Conservation (phyloP, 2,888 invertebrate genomes). For the Sphecodes monilicornis region DNA sequence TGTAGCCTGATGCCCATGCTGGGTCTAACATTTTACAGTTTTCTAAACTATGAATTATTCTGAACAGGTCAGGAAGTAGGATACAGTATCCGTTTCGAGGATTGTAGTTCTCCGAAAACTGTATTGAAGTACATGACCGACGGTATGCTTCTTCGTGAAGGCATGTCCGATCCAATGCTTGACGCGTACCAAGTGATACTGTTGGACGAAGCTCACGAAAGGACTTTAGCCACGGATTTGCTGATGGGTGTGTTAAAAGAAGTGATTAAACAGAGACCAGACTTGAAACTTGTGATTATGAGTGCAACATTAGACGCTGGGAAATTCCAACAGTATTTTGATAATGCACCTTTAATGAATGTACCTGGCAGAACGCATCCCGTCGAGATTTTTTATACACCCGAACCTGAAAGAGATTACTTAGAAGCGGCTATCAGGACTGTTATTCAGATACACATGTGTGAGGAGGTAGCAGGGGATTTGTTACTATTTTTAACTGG, state of each 20-base stretch:
- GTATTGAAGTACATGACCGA: conserved; percentile 99
- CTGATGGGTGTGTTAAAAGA: conserved; percentile 99
- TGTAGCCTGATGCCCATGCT: too few relatives aligned
- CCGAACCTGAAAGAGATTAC: conserved; percentile 99
- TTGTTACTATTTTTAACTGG: conserved; percentile 96
- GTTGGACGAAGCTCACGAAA: conserved; percentile 99
- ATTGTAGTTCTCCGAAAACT: conserved; percentile 97
- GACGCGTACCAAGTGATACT: conserved; percentile 98
- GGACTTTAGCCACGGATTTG: conserved; percentile 99
- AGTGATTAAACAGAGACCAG: conserved; percentile 95
- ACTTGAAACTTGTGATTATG: conserved; percentile 99
- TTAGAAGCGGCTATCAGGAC: conserved; percentile 99
- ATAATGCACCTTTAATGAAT: conserved; percentile 98
- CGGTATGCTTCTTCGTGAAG: conserved; percentile 99
- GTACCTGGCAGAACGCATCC: conserved; percentile 98
- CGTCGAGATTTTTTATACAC: conserved; percentile 99
- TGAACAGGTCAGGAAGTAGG: conserved; percentile 93
- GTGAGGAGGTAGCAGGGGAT: conserved; percentile 96
- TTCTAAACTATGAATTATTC: conserved; percentile 16
- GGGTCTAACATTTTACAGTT: neutral
- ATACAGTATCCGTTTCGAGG: conserved; percentile 99
- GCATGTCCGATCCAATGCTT: conserved; percentile 99
- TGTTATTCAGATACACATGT: conserved; percentile 98
- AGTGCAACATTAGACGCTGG: conserved; percentile 99
- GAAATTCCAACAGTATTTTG: conserved; percentile 99